These are phyloP conservation scores for Myopa testacea DNA, from an alignment of 2,888 invertebrate genomes.

Conservation along the genomic window DNA sequence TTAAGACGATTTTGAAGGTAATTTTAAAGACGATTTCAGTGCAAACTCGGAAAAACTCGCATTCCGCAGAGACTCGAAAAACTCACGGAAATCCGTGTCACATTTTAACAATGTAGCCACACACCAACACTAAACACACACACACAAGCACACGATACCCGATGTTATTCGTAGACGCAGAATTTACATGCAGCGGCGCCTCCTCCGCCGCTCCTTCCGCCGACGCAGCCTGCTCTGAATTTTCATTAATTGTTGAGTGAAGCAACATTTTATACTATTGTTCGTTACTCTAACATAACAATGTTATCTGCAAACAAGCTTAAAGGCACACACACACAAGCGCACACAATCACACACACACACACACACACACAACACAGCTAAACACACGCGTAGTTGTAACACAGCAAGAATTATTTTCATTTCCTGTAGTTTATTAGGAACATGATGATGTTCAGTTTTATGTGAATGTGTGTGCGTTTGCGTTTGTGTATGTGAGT, in stretches of 20 bases:
- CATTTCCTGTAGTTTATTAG: constrained; percentile 6
- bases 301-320: constrained; percentile 41
- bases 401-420: background rate
- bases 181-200: too few species aligned
- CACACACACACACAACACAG: constrained; percentile 16
- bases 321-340: constrained; percentile 8
- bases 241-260: constrained; percentile 3
- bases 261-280: constrained; percentile 3
- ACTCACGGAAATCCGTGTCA: too few species aligned
- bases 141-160: background rate
- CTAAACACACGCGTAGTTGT: background rate
- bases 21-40: too few species aligned
- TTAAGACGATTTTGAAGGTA: too few species aligned
- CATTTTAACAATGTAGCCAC: background rate
- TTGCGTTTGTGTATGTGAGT: constrained; percentile 24
- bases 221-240: background rate
- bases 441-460: background rate
- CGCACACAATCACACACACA: constrained; percentile 2
- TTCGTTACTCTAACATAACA: background rate
- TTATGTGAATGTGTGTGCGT: background rate
- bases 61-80: too few species aligned
- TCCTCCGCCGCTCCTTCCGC: background rate
- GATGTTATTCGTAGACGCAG: too few species aligned
- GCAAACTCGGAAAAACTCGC: too few species aligned
- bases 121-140: background rate